Base-by-base conservation (phyloP, 2,797 vertebrate species). In the Alcedo quadribrachys region DNA sequence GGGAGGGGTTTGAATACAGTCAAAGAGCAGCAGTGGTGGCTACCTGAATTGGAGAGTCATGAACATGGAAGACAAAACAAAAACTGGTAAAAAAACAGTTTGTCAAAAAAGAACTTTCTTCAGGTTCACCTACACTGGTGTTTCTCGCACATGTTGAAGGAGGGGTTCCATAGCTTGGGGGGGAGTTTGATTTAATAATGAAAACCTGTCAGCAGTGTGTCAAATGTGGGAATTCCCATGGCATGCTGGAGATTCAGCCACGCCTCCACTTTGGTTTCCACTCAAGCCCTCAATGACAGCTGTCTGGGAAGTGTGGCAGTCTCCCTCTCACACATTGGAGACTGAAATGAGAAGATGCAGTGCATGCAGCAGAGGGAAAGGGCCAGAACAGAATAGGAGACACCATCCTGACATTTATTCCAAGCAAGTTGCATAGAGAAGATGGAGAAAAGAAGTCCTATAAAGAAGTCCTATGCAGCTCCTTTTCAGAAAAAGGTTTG, bases 321-420 rank as follows among this genome's bases (percentile, higher is more conserved):
- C 90, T 99, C 98, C 88, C 93, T 98, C 68, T 97, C 97, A n/a
- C 98, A 99, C 95, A 98, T 99, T 37, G 93, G 89, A 95, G 90
- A 94, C 60, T 98, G 94, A 97, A 61, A 68, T 9, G 69, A 71
- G 80, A 80, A 82, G 79, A 70, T 8, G 17, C 0, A 4, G 37
- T 5, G 10, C 70, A 25, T 0, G 8, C 48, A 76, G 43, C 40
- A 54, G 53, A 66, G 43, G 43, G 76, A 33, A 10, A 28, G 57
- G 66, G 24, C 40, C 50, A 62, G 35, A 35, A 67, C 8, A n/a
- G 50, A 53, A 53, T 11, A 62, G 58, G 28, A 89, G 35, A 60
- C 33, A 20, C 40, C 27, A 43, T 60, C 54, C 85, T 81, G 50
- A 4, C 61, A 11, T 63, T 91, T 65, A 30, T 68, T 73, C 10